Percentiles rank a stretch among this genome's conserved stretches.
phyloP scores from a whole-genome alignment of 2,797 vertebrate genomes.

The Pteronotus mesoamericanus region DNA sequence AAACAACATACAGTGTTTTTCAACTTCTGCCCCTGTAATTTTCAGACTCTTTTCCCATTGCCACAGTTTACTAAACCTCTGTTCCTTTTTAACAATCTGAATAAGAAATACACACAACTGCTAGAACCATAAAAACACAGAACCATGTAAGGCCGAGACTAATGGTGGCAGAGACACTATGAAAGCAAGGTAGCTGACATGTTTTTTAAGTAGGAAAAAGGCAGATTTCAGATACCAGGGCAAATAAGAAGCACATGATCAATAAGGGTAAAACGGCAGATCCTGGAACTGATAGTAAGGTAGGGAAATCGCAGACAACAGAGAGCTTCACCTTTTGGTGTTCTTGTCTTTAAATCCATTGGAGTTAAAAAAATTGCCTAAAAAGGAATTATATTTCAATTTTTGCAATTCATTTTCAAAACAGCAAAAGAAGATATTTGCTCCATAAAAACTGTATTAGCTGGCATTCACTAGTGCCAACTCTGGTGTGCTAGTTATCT shows the following conservation, averaged over 20 bases:
- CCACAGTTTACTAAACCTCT: conserved; percentile 37
- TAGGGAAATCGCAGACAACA: neutral
- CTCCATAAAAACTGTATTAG: conserved; percentile 69
- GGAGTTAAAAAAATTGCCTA: conserved; percentile 63
- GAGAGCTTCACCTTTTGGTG: neutral
- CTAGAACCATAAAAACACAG: neutral
- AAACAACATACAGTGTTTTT: conserved; percentile 62
- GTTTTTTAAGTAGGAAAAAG: neutral
- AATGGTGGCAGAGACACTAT: neutral
- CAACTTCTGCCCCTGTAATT: conserved; percentile 63
- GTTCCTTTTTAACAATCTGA: conserved; percentile 40
- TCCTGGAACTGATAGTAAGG: neutral
- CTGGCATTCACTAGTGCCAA: conserved; percentile 66
- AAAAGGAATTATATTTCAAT: conserved; percentile 70
- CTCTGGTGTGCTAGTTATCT: conserved; percentile 50
- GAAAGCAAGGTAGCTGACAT: neutral
- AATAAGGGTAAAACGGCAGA: neutral
- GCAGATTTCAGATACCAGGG: neutral
- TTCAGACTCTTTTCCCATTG: conserved; percentile 60
- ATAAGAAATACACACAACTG: conserved; percentile 6
- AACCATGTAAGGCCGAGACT: neutral
- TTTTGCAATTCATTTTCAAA: conserved; percentile 67
- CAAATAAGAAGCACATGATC: neutral
- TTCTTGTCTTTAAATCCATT: conserved; percentile 18
- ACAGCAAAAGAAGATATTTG: conserved; percentile 64